These are phyloP conservation scores for Cyanistes caeruleus DNA, from an alignment of 2,113 vertebrate species.

Conservation along the genomic window DNA sequence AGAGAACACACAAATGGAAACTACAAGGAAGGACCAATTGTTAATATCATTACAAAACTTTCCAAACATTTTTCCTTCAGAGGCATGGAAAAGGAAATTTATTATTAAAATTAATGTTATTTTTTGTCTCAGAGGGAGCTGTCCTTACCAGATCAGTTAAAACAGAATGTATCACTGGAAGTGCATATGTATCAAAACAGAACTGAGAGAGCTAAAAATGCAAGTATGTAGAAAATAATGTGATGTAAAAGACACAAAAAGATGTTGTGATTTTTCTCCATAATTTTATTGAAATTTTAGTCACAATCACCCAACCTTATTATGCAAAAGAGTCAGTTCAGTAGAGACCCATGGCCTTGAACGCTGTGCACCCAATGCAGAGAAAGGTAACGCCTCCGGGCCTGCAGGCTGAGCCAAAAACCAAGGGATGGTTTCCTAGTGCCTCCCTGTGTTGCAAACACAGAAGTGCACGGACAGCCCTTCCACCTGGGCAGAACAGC, in stretches of 20 bases:
- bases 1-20: background rate
- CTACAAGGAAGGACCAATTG: background rate
- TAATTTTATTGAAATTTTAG: background rate
- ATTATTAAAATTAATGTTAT: background rate
- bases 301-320: background rate
- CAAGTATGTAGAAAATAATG: background rate
- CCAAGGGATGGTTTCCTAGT: background rate
- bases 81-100: background rate
- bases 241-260: background rate
- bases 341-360: background rate
- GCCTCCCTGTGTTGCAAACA: background rate
- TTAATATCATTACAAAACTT: background rate
- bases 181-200: background rate
- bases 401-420: background rate
- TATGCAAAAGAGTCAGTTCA: background rate
- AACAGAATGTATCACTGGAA: background rate
- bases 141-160: background rate
- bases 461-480: background rate
- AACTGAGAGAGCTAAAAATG: background rate
- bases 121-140: background rate
- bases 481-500: fast-evolving
- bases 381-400: no score
- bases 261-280: background rate
- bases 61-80: background rate
- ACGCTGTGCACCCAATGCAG: fast-evolving